These are phyloP conservation scores for Hirundichthys speculiger DNA, from an alignment of 2,113 vertebrate species.

Conservation along the genomic window DNA sequence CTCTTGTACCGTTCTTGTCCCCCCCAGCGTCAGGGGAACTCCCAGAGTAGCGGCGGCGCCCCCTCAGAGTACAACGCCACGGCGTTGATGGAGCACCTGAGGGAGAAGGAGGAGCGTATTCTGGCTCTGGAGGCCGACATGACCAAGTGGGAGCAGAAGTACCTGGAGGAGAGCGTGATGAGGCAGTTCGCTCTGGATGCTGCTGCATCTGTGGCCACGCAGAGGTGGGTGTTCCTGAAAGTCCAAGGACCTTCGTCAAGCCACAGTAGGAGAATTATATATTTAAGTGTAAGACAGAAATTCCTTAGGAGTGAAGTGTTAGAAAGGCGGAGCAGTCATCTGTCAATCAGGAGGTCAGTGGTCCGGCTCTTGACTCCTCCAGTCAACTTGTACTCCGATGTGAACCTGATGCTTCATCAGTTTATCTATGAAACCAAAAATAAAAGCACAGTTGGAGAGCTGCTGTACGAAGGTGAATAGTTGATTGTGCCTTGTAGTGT, in stretches of 20 bases:
- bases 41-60: constrained; percentile 75
- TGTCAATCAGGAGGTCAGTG: too few relatives aligned
- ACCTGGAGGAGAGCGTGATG: constrained; percentile 98
- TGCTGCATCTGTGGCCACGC: constrained; percentile 93
- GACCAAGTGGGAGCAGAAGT: constrained; percentile 99
- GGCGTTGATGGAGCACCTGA: constrained; percentile 93
- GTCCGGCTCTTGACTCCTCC: too few relatives aligned
- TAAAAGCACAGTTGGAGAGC: background rate
- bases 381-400: too few relatives aligned
- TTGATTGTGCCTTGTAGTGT: too few relatives aligned
- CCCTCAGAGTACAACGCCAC: constrained; percentile 88
- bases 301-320: too few relatives aligned
- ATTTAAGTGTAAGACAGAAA: too few relatives aligned
- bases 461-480: too few relatives aligned
- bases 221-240: constrained; percentile 79
- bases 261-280: background rate
- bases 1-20: too few relatives aligned
- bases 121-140: constrained; percentile 97
- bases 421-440: too few relatives aligned
- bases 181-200: constrained; percentile 97
- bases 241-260: background rate
- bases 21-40: constrained; percentile 88
- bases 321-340: too few relatives aligned
- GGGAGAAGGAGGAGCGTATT: constrained; percentile 96
- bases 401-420: too few relatives aligned